Evolutionary conservation across 2,797 vertebrate species (phyloP), one percentile per base, ranked within the genome.

Genomic region (Toxotes lorentzi): DNA sequence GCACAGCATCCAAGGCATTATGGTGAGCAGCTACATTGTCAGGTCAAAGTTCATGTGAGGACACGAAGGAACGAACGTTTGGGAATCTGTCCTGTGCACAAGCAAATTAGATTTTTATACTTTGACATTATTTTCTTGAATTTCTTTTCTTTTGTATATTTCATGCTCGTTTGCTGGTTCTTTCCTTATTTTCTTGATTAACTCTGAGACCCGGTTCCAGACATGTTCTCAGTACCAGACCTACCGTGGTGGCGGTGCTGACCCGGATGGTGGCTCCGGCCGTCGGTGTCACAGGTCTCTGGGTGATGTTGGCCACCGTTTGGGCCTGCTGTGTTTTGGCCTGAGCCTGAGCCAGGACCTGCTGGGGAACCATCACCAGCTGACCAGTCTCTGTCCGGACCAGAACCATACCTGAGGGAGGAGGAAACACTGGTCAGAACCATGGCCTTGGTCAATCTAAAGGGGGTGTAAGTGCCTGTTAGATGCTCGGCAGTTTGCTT

Each of bases 361-460:
- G 96, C 91, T 97, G 96, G 1, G 96, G 95, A 56, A 96, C 95
- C 96, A 97, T 96, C 13, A 97, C 95, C 74, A 97, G 93, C 92
- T 97, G 96, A 0, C 96, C 96, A 0, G 96, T 94, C 61, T 97
- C 97, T 0, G 96, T 97, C 71, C 96, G 95, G 70, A 97, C 96
- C 89, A 97, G 91, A 32, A 97, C 95, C 96, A 96, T 96, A 8
- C 96, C 96, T 97, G 75, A 63, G 59, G 47, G 11, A 16, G 41
- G 16, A n/a, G 32, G 40, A 57, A 4, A 61, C 51, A 58, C 13
- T 2, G 8, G 14, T 70, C 43, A 4, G 40, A 41, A 47, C 19
- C 43, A 47, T 47, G 38, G 38, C 11, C 38, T 1, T 38, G 38
- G 38, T 38, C 38, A 9, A 38, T 38, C 38, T 38, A 38, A 38